A percentile compares a stretch with the other conserved stretches of the same genome.
phyloP scores from a whole-genome alignment of 2,888 invertebrate genomes.

The Drosophila sordidapex region DNA sequence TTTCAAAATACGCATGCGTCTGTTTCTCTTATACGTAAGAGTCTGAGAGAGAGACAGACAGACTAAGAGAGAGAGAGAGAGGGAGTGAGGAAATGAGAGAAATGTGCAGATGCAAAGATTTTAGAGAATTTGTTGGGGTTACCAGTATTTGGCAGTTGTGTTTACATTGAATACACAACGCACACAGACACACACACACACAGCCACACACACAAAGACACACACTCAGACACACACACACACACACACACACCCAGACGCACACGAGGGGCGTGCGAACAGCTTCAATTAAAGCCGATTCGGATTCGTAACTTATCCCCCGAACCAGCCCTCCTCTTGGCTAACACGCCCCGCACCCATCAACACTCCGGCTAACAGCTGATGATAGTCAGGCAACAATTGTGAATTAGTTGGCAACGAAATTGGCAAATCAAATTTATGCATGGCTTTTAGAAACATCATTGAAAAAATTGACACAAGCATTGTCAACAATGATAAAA shows the following conservation, averaged over 20 bases:
- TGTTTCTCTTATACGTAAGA: slow-evolving; percentile 43
- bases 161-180: slow-evolving; percentile 57
- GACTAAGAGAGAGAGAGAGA: neutral
- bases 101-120: slow-evolving; percentile 29
- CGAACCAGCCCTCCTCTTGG: neutral
- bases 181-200: too few species aligned
- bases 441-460: slow-evolving; percentile 54
- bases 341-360: neutral
- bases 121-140: slow-evolving; percentile 2
- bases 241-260: neutral
- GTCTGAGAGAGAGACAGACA: neutral
- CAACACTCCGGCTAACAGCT: slow-evolving; percentile 55
- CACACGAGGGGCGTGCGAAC: slow-evolving; percentile 13
- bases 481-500: neutral
- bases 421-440: slow-evolving; percentile 55
- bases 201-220: neutral
- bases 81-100: neutral
- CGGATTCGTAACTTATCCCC: slow-evolving; percentile 3
- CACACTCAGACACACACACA: neutral
- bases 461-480: slow-evolving; percentile 26
- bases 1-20: slow-evolving; percentile 54
- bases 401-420: slow-evolving; percentile 9
- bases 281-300: slow-evolving; percentile 47
- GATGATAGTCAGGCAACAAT: slow-evolving; percentile 43
- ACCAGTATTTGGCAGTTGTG: slow-evolving; percentile 63